phyloP scores from a whole-genome alignment of 1,140 invertebrate species.

The Dolichoris vasculosae region DNA sequence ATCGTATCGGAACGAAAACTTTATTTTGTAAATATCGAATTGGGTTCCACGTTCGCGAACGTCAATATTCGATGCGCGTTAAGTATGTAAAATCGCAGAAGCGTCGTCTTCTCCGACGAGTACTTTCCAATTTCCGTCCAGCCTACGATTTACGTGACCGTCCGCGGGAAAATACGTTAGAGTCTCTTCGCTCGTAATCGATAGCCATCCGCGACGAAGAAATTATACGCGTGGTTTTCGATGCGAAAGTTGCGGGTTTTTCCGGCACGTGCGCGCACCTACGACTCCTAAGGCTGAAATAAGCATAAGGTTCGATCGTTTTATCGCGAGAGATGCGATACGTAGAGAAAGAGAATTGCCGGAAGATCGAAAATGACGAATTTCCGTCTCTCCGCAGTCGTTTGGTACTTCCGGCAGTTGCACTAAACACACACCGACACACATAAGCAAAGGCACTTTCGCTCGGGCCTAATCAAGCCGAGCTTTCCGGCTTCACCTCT shows the following conservation, averaged over 20 bases:
- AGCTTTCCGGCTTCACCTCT: constrained; percentile 37
- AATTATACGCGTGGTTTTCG: not conserved
- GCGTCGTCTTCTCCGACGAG: constrained; percentile 27
- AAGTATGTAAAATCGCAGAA: not conserved
- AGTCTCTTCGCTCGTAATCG: not conserved
- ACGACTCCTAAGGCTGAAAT: not conserved
- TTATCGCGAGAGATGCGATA: not conserved
- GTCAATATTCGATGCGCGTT: not conserved
- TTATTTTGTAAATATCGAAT: not conserved
- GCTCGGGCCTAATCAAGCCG: constrained; percentile 27
- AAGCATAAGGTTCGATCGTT: not conserved
- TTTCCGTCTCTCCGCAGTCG: constrained; percentile 31
- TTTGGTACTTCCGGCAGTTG: constrained; percentile 30
- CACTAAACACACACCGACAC: not conserved
- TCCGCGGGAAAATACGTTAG: not conserved
- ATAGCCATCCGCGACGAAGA: too few relatives aligned
- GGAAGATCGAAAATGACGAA: constrained; percentile 48
- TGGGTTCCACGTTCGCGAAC: not conserved
- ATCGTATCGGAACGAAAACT: not conserved
- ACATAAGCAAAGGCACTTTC: not conserved
- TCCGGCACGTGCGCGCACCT: not conserved
- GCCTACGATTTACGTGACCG: not conserved
- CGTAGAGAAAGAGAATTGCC: not conserved
- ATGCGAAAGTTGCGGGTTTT: not conserved
- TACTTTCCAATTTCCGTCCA: constrained; percentile 23